Percentiles rank a stretch among this genome's conserved stretches.
Conservation (phyloP, 2,113 vertebrate species). For the Proteles cristata region DNA sequence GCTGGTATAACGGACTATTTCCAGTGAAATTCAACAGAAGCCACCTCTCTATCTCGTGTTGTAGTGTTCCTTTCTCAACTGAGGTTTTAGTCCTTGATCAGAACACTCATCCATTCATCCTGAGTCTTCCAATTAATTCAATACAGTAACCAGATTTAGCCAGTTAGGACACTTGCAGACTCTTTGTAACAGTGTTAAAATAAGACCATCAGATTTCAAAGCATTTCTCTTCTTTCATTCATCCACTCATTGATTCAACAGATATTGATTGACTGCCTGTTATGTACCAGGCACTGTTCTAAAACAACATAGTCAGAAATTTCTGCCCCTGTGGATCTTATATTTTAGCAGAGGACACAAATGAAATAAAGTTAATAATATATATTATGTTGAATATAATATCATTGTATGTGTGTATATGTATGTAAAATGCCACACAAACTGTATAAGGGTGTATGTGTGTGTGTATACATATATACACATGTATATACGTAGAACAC, state of each 20-base stretch:
- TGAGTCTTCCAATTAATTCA: neutral
- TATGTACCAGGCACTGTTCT: neutral
- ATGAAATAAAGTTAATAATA: neutral
- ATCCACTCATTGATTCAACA: neutral
- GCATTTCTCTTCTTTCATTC: neutral
- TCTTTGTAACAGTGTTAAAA: neutral
- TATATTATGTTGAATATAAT: neutral
- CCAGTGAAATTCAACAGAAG: neutral
- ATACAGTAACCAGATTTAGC: neutral
- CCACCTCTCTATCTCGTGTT: neutral
- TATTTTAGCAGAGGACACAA: constrained; percentile 18
- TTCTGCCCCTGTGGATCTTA: neutral
- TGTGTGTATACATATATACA: neutral
- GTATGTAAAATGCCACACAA: neutral
- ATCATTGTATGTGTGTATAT: neutral
- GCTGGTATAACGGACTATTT: neutral
- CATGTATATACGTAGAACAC: neutral
- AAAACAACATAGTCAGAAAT: constrained; percentile 7
- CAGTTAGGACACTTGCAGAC: neutral
- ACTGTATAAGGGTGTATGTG: neutral
- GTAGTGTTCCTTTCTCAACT: neutral
- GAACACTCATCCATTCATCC: neutral
- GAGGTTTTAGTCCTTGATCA: neutral
- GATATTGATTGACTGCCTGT: neutral
- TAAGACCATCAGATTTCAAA: constrained; percentile 7